phyloP scores from a whole-genome alignment of 2,797 vertebrate species.

The Xiphophorus birchmanni region DNA sequence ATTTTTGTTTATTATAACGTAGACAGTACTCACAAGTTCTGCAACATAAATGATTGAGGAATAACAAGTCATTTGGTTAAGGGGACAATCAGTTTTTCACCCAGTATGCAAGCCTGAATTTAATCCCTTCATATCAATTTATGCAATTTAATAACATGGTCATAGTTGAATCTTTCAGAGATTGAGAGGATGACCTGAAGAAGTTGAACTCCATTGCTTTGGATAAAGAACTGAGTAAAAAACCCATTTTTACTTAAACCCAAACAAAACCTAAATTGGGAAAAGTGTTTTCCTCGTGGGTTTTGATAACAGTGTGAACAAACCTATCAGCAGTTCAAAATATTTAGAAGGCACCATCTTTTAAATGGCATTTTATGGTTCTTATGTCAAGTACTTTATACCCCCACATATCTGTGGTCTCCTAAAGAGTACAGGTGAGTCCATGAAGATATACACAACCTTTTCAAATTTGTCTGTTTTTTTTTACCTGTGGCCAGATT shows the following conservation, averaged over 20 bases:
- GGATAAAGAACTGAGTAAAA: background rate
- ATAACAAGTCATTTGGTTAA: background rate
- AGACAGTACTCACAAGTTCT: background rate
- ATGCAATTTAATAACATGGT: background rate
- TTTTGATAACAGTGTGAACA: no score
- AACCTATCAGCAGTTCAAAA: constrained; percentile 41
- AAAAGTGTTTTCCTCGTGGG: no score
- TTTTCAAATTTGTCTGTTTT: background rate
- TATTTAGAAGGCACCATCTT: constrained; percentile 13
- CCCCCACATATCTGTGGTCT: constrained; percentile 14
- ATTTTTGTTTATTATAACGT: no score
- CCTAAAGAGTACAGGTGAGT: constrained; percentile 1
- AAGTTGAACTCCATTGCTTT: background rate
- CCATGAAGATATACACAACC: background rate
- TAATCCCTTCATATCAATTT: background rate
- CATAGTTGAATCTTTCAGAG: background rate
- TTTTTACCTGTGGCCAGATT: background rate
- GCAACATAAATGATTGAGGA: background rate
- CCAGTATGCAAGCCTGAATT: no score
- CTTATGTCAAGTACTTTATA: constrained; percentile 13
- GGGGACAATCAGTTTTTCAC: no score
- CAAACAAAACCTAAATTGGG: no score
- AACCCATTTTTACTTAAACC: no score
- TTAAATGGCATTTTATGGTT: constrained; percentile 31
- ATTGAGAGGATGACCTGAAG: background rate